phyloP scores from a whole-genome alignment of 2,113 vertebrate genomes.

The Callionymus lyra region DNA sequence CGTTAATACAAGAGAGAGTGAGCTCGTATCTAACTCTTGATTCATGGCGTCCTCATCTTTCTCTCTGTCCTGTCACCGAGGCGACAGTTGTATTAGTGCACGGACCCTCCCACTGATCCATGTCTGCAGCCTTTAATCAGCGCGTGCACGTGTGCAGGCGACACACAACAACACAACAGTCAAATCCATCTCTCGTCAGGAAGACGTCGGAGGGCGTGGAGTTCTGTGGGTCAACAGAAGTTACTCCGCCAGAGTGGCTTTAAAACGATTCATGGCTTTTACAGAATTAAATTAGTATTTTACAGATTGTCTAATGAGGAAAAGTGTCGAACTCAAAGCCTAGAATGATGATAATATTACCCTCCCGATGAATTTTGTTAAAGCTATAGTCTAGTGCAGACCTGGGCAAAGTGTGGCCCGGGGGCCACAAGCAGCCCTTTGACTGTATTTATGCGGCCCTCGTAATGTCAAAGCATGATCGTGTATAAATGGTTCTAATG shows the following conservation, averaged over 20 bases:
- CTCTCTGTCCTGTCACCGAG: slow-evolving; percentile 14
- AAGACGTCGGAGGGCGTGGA: too few species aligned
- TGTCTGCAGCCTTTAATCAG: slow-evolving; percentile 57
- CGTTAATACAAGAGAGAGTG: too few species aligned
- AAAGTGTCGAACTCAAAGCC: too few species aligned
- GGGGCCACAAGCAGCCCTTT: too few species aligned
- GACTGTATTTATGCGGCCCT: too few species aligned
- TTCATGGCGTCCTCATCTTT: slow-evolving; percentile 33
- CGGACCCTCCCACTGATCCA: slow-evolving; percentile 54
- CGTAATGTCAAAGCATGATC: too few species aligned
- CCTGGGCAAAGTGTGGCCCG: too few species aligned
- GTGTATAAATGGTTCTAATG: too few species aligned
- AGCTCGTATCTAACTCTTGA: slow-evolving; percentile 18
- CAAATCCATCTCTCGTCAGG: too few species aligned
- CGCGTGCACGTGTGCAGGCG: background rate
- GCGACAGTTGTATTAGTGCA: slow-evolving; percentile 59
- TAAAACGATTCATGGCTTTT: background rate
- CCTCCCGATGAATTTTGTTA: too few species aligned
- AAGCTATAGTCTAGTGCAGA: too few species aligned
- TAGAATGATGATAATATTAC: too few species aligned
- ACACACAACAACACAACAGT: slow-evolving; percentile 35
- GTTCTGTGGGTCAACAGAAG: slow-evolving; percentile 20
- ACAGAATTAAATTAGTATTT: slow-evolving; percentile 2
- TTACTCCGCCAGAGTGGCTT: slow-evolving; percentile 9
- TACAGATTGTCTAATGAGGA: background rate